These are phyloP conservation scores for Syndactyla subalaris DNA, from an alignment of 2,797 vertebrate genomes.

Conservation along the genomic window DNA sequence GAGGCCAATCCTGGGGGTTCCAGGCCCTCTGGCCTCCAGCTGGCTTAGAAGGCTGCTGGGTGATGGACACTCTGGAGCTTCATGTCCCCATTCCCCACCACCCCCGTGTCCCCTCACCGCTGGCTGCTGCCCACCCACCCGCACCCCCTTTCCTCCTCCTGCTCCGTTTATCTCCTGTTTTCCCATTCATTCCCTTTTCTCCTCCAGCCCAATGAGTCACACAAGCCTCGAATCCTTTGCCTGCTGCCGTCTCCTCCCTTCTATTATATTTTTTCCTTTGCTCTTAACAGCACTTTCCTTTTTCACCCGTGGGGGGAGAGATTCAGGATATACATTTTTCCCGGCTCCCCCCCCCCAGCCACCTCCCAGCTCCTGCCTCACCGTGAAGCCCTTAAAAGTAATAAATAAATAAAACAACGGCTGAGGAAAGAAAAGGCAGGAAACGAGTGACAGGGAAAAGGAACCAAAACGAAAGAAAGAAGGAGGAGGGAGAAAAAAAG, in stretches of 20 bases:
- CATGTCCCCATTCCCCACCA: background rate
- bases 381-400: slow-evolving; percentile 53
- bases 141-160: background rate
- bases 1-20: accelerated
- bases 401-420: slow-evolving; percentile 63
- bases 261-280: slow-evolving; percentile 60
- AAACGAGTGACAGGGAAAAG: slow-evolving; percentile 60
- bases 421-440: slow-evolving; percentile 58
- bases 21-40: background rate
- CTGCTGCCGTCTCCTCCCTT: slow-evolving; percentile 49
- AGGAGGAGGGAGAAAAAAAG: slow-evolving; percentile 42
- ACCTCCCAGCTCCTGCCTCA: slow-evolving; percentile 27
- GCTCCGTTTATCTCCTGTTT: slow-evolving; percentile 47
- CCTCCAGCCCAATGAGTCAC: slow-evolving; percentile 56
- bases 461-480: slow-evolving; percentile 41
- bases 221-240: slow-evolving; percentile 55
- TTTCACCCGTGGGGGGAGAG: slow-evolving; percentile 28
- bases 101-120: background rate
- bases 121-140: background rate
- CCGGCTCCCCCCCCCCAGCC: background rate
- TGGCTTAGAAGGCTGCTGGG: background rate
- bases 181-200: slow-evolving; percentile 54
- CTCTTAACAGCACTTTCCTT: slow-evolving; percentile 49
- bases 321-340: background rate
- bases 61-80: background rate